phyloP scores from a whole-genome alignment of 2,888 invertebrate genomes.

The Pyrrhosoma nymphula region DNA sequence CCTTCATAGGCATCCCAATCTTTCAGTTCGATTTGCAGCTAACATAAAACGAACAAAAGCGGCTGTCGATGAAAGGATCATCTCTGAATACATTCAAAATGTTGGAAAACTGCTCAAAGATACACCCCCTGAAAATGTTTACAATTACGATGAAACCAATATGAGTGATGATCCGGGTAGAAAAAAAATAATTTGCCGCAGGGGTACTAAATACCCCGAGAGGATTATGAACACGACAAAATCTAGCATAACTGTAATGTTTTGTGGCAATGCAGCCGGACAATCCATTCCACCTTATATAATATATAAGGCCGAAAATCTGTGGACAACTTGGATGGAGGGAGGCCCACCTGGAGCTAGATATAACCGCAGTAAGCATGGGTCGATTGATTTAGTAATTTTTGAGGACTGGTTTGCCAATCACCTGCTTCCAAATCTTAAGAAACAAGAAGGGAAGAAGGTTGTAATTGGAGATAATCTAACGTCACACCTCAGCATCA shows the following conservation, averaged over 20 bases:
- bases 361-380: background rate
- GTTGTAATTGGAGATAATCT: constrained; percentile 49
- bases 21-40: too few relatives aligned
- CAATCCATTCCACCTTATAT: background rate
- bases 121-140: too few relatives aligned
- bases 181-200: background rate
- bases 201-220: background rate
- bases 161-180: background rate
- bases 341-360: background rate
- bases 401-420: constrained; percentile 69
- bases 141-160: background rate
- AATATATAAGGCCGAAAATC: background rate
- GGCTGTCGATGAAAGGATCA: too few relatives aligned
- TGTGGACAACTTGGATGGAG: background rate
- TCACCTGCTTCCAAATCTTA: constrained; percentile 39
- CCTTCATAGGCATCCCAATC: too few relatives aligned
- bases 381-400: constrained; percentile 46
- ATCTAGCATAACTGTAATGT: background rate
- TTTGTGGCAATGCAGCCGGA: background rate
- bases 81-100: too few relatives aligned
- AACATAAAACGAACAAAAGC: too few relatives aligned
- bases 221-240: background rate
- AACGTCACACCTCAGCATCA: constrained; percentile 45
- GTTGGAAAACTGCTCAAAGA: too few relatives aligned
- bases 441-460: background rate